These are phyloP conservation scores for Rhagium mordax DNA, from an alignment of 2,888 invertebrate genomes.

Conservation along the genomic window DNA sequence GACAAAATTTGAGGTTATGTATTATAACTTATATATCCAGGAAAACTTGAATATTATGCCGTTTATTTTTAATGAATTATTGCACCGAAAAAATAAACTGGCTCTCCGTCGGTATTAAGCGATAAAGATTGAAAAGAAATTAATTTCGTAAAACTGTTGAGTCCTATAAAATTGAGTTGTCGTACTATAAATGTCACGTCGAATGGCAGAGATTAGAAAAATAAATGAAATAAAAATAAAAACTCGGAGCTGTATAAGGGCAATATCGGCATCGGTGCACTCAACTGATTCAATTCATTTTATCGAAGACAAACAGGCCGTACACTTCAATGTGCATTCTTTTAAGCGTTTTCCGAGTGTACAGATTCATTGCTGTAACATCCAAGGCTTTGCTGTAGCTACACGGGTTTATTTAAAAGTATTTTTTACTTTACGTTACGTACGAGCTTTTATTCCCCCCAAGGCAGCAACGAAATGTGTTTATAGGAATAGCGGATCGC, in stretches of 20 bases:
- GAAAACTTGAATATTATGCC: too few relatives aligned
- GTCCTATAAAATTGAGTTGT: constrained; percentile 39
- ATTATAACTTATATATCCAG: too few relatives aligned
- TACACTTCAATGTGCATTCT: constrained; percentile 34
- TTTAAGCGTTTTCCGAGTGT: constrained; percentile 32
- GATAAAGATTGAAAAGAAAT: constrained; percentile 34
- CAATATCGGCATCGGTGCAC: constrained; percentile 44
- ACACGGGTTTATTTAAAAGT: constrained; percentile 17
- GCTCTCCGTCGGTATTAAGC: constrained; percentile 9
- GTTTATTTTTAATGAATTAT: background rate
- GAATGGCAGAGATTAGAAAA: constrained; percentile 39
- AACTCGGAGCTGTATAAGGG: constrained; percentile 27
- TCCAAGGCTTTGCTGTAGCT: constrained; percentile 24
- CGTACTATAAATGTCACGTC: constrained; percentile 35
- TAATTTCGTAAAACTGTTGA: constrained; percentile 35
- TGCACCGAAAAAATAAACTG: background rate
- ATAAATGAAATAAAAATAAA: constrained; percentile 37
- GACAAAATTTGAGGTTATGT: too few relatives aligned
- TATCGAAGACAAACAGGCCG: constrained; percentile 58
- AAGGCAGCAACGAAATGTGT: background rate
- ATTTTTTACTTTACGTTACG: constrained; percentile 21
- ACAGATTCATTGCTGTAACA: constrained; percentile 31
- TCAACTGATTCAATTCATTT: constrained; percentile 53
- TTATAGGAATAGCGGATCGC: background rate
- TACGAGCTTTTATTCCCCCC: background rate